Conservation (phyloP, 30 jellyfish, hydroid and myxozoan species). For the Phacellophora camtschatica region DNA sequence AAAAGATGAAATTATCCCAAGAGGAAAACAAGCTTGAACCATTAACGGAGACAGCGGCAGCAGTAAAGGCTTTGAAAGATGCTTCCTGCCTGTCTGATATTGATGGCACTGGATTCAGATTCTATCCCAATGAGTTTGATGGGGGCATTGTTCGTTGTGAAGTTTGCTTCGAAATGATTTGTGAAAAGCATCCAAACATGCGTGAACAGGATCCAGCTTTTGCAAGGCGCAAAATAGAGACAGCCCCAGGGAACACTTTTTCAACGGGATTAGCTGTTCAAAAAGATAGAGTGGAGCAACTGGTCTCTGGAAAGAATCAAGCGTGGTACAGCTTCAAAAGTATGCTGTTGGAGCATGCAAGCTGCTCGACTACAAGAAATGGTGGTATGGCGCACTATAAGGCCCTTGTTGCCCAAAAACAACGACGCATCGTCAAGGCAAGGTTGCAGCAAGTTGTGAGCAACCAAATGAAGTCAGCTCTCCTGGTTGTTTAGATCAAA, state of each 20-base stretch:
- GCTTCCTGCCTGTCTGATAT: slow-evolving; percentile 37
- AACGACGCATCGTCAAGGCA: slow-evolving; percentile 16
- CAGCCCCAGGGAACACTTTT: slow-evolving; percentile 17
- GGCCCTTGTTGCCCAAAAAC: slow-evolving; percentile 44
- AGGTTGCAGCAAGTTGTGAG: slow-evolving; percentile 25
- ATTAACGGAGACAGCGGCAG: slow-evolving; percentile 12
- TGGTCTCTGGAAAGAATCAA: slow-evolving; percentile 41
- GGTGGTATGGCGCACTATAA: slow-evolving; percentile 37
- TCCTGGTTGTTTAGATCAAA: slow-evolving; percentile 18
- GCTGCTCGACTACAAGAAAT: slow-evolving; percentile 32
- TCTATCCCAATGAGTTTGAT: slow-evolving; percentile 49
- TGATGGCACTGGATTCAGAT: slow-evolving; percentile 32
- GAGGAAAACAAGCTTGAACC: slow-evolving; percentile 18
- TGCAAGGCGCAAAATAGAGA: slow-evolving; percentile 28
- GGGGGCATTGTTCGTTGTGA: slow-evolving; percentile 43
- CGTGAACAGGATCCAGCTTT: slow-evolving; percentile 11
- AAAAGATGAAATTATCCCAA: slow-evolving; percentile 28
- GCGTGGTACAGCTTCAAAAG: slow-evolving; percentile 30
- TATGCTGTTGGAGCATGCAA: slow-evolving; percentile 45
- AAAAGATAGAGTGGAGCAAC: slow-evolving; percentile 23
- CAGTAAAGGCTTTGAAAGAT: slow-evolving; percentile 31
- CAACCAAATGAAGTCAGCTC: slow-evolving; percentile 52
- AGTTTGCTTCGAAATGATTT: slow-evolving; percentile 39
- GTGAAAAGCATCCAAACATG: slow-evolving; percentile 37
- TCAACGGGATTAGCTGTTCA: slow-evolving; percentile 27